A percentile compares a stretch with the other conserved stretches of the same genome.
Evolutionary conservation across 2,797 vertebrate species (phyloP).

Genomic region (Sebastes aleutianus): DNA sequence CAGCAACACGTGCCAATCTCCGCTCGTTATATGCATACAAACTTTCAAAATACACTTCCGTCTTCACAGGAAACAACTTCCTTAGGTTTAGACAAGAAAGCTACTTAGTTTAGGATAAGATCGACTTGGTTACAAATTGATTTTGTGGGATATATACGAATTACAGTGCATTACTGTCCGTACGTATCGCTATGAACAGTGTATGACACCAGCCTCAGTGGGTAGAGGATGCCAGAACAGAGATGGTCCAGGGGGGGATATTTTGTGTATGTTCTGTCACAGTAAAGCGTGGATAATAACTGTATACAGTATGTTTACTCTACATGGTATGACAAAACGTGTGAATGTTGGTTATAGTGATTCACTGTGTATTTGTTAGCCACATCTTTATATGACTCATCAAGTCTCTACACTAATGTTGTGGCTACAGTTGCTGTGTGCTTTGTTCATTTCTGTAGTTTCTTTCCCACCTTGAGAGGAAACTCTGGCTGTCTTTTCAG

Average conservation of each 20-base stretch:
- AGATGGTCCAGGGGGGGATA: not conserved
- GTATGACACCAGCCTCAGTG: not conserved
- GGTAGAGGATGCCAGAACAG: not conserved
- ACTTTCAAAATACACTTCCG: too few relatives aligned
- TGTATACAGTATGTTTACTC: not conserved
- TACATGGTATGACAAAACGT: not conserved
- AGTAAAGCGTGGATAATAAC: not conserved
- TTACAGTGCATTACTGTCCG: too few relatives aligned
- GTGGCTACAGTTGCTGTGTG: not conserved
- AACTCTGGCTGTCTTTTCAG: conserved; percentile 23
- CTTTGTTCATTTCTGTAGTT: not conserved
- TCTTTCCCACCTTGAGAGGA: not conserved
- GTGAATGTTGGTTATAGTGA: not conserved
- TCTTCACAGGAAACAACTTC: too few relatives aligned
- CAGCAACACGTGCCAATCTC: too few relatives aligned
- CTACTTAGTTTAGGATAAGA: too few relatives aligned
- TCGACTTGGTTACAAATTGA: too few relatives aligned
- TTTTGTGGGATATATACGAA: too few relatives aligned
- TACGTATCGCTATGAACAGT: too few relatives aligned
- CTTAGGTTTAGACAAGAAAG: too few relatives aligned
- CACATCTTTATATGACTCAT: not conserved
- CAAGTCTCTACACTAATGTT: not conserved
- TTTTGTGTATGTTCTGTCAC: not conserved
- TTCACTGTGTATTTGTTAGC: not conserved
- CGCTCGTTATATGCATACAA: too few relatives aligned